Conservation (phyloP, 2,888 invertebrate genomes). For the Colletes collaris region DNA sequence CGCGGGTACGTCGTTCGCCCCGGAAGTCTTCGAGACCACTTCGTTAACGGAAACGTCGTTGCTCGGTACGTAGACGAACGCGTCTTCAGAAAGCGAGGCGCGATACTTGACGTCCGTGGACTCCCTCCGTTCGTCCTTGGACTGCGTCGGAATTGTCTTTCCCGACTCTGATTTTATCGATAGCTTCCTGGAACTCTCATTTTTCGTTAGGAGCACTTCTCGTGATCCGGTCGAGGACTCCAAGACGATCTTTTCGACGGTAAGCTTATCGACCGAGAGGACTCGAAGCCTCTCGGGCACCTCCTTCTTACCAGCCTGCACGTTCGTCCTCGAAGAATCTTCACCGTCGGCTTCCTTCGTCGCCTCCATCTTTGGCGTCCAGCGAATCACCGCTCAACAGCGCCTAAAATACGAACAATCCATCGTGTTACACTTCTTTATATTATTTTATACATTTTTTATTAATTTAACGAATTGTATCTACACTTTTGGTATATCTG, state of each 20-base stretch:
- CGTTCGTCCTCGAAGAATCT: background rate
- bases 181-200: slow-evolving; percentile 67
- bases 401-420: slow-evolving; percentile 52
- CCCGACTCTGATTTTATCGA: slow-evolving; percentile 39
- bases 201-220: slow-evolving; percentile 70
- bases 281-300: slow-evolving; percentile 57
- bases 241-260: slow-evolving; percentile 72
- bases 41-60: background rate
- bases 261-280: slow-evolving; percentile 73
- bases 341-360: slow-evolving; percentile 24
- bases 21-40: slow-evolving; percentile 38
- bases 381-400: slow-evolving; percentile 5
- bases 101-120: slow-evolving; percentile 7
- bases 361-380: slow-evolving; percentile 50
- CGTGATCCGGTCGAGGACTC: slow-evolving; percentile 65
- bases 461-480: too few relatives aligned
- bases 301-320: background rate
- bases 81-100: slow-evolving; percentile 25
- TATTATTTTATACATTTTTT: background rate
- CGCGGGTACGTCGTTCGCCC: background rate
- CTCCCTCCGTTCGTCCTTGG: slow-evolving; percentile 16
- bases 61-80: background rate
- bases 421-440: background rate
- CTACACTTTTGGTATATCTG: too few relatives aligned
- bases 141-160: background rate